Percentiles rank a stretch among this genome's conserved stretches.
These are phyloP conservation scores for Orthonevra nobilis DNA, from an alignment of 2,888 invertebrate species.

Conservation along the genomic window DNA sequence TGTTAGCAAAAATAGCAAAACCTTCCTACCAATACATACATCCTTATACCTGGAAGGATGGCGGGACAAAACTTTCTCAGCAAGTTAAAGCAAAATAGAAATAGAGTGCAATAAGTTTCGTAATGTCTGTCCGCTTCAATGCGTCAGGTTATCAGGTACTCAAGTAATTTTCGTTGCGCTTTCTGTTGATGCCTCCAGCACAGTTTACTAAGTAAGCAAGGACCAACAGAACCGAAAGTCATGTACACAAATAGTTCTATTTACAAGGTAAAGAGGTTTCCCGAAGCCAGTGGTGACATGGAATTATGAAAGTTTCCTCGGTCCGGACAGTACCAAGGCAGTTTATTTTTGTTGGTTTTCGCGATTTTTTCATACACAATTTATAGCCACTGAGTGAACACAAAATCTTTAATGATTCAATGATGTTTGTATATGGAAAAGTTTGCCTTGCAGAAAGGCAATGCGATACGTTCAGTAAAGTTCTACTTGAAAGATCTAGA, in stretches of 20 bases:
- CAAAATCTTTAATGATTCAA: conserved; percentile 18
- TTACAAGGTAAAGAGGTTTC: no score
- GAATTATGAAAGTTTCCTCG: conserved; percentile 46
- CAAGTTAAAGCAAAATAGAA: conserved; percentile 50
- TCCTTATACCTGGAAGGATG: conserved; percentile 2
- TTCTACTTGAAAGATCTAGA: no score
- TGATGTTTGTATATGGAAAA: conserved; percentile 38
- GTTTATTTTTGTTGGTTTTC: conserved; percentile 47
- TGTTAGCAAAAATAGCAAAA: conserved; percentile 62
- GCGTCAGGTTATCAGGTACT: conserved; percentile 64
- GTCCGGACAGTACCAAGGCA: conserved; percentile 23
- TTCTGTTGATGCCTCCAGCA: conserved; percentile 11
- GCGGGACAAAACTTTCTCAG: conserved; percentile 24
- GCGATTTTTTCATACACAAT: conserved; percentile 43
- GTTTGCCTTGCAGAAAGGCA: conserved; percentile 9
- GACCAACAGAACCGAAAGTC: neutral
- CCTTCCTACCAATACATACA: conserved; percentile 33
- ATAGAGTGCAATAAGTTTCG: conserved; percentile 69
- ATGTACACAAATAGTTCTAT: neutral
- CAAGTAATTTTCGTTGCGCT: conserved; percentile 27
- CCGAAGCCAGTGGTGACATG: conserved; percentile 3
- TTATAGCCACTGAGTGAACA: conserved; percentile 11
- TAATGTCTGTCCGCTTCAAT: conserved; percentile 68
- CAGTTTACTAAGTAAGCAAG: neutral
- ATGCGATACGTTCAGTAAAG: no score